Evolutionary conservation across 2,113 vertebrate genomes (phyloP).

Genomic region (Pogona vitticeps): DNA sequence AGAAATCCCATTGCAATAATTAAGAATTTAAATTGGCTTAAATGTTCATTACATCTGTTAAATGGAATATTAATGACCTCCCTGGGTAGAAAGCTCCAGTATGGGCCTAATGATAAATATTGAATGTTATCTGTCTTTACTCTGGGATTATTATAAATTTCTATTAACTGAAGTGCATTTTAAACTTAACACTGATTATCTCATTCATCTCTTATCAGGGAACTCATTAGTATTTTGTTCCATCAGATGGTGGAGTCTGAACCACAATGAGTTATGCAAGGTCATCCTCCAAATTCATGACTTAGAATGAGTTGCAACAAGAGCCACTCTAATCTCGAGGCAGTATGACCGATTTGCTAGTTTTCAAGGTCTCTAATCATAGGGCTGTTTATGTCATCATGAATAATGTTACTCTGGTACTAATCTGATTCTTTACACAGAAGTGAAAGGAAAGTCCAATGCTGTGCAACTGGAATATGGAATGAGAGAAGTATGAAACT

Average conservation of each 20-base stretch:
- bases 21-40: neutral
- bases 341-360: neutral
- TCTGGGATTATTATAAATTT: constrained; percentile 6
- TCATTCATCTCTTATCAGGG: neutral
- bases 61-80: constrained; percentile 11
- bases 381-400: neutral
- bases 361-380: neutral
- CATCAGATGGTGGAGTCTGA: neutral
- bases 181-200: constrained; percentile 5
- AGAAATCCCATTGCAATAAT: neutral
- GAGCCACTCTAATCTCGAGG: neutral
- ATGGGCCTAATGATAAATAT: neutral
- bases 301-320: neutral
- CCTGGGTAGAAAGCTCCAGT: neutral
- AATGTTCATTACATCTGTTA: neutral
- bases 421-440: too few relatives aligned
- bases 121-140: neutral
- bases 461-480: too few relatives aligned
- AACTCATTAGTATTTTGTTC: neutral
- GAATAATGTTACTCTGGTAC: neutral
- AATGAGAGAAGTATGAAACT: too few relatives aligned
- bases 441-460: too few relatives aligned
- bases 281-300: neutral
- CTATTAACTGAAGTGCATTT: neutral
- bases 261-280: neutral